Conservation (phyloP, 2,797 vertebrate genomes). For the Scomberomorus guttatus region DNA sequence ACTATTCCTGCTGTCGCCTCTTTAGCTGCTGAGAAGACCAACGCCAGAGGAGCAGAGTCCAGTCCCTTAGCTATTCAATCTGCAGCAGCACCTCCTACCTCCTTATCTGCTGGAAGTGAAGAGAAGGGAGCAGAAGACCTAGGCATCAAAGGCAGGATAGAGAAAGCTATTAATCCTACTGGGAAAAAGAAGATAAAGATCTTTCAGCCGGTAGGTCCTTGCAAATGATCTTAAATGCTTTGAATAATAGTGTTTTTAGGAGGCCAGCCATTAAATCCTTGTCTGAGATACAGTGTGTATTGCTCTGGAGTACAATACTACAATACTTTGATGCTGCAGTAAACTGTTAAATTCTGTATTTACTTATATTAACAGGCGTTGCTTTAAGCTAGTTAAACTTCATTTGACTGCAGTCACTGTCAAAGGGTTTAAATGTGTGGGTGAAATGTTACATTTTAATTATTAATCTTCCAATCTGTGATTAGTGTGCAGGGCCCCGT, state of each 20-base stretch:
- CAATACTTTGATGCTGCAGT: neutral
- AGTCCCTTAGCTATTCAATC: slow-evolving; percentile 28
- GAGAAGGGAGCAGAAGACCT: slow-evolving; percentile 87
- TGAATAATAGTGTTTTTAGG: neutral
- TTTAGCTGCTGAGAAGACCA: slow-evolving; percentile 15
- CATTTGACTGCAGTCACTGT: neutral
- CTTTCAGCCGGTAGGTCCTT: slow-evolving; percentile 96
- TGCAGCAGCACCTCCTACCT: neutral
- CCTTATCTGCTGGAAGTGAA: slow-evolving; percentile 56
- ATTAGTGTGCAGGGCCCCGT: neutral
- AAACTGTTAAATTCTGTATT: neutral
- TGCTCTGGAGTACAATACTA: neutral
- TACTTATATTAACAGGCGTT: neutral
- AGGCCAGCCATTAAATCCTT: neutral
- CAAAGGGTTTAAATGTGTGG: neutral
- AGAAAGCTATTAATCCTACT: slow-evolving; percentile 96
- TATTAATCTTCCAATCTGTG: neutral
- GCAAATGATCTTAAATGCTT: neutral
- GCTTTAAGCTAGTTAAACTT: neutral
- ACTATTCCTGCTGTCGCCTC: neutral
- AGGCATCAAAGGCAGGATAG: slow-evolving; percentile 98
- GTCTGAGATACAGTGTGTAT: neutral
- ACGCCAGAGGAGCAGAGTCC: slow-evolving; percentile 34
- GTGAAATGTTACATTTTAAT: neutral
- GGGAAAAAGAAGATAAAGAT: slow-evolving; percentile 99